Evolutionary conservation across 2,888 invertebrate species (phyloP), one percentile per base, ranked within the genome.

Genomic region (Euproctis similis): DNA sequence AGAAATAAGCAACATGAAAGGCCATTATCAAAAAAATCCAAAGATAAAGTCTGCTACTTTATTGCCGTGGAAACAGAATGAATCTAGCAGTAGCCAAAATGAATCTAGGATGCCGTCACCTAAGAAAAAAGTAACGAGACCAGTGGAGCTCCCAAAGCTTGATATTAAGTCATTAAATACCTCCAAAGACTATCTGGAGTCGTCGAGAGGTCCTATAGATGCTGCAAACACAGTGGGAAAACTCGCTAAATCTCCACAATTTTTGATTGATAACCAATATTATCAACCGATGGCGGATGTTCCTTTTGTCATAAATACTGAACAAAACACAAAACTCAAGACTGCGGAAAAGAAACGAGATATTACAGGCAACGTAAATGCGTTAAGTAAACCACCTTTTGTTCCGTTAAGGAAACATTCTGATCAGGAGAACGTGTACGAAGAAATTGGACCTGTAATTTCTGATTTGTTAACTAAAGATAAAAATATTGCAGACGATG

Each of bases 401-500:
- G 26, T 36, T 9, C 30, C 42, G 21, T 38, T 39, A 16, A 53
- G 62, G 39, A 59, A 54, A 24, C 47, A 63, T 29, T 63, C 68
- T 0, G 74, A 73, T 36, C 50, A 52, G 10, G 84, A 84, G 36
- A 78, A 84, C 37, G 65, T 72, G 28, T 84, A 84, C 28, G 84
- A 84, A 59, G 84, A 84, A 62, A 84, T 84, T 11, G 81, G 78
- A 13, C 50, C 53, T 2, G 53, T 44, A 3, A 39, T 48, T 27
- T 35, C 55, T 4, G 49, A 46, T 22, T 16, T 42, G 5, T 36
- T 44, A 22, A 18, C 31, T 9, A 47, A 51, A 24, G 58, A 62
- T 18, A 75, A 66, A 32, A 75, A 77, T 30, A 58, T 80, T 38
- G 82, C 81, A 2, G 82, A 84, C 33, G 82, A 84, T 21, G 81